phyloP scores from a whole-genome alignment of 2,888 invertebrate species.

The Pasiphila rectangulata region DNA sequence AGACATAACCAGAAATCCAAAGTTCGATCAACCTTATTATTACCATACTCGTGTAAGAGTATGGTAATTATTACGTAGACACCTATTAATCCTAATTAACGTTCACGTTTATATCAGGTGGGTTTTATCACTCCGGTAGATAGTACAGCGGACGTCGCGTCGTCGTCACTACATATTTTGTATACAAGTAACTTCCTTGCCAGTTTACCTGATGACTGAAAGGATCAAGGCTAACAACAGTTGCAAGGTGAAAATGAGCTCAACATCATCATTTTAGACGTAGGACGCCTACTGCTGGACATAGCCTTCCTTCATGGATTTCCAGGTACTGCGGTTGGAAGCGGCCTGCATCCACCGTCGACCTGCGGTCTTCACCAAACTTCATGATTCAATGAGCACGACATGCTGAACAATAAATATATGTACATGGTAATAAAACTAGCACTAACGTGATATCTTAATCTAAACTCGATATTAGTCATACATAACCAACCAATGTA shows the following conservation, averaged over 20 bases:
- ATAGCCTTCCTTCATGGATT: too few relatives aligned
- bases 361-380: too few relatives aligned
- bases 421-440: slow-evolving; percentile 1
- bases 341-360: too few relatives aligned
- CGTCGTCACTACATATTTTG: slow-evolving; percentile 6
- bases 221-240: slow-evolving; percentile 23
- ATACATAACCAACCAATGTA: too few relatives aligned
- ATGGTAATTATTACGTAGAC: slow-evolving; percentile 13
- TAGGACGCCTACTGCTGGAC: too few relatives aligned
- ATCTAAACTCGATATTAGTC: too few relatives aligned
- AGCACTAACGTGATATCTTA: too few relatives aligned
- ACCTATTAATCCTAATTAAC: slow-evolving; percentile 14
- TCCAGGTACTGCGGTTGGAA: too few relatives aligned
- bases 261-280: too few relatives aligned
- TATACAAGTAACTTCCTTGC: slow-evolving; percentile 11
- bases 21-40: slow-evolving; percentile 2
- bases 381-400: not conserved
- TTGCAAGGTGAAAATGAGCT: slow-evolving; percentile 17
- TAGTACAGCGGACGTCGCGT: not conserved
- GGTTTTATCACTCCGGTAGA: slow-evolving; percentile 17
- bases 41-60: not conserved
- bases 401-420: not conserved
- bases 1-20: not conserved
- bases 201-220: slow-evolving; percentile 4
- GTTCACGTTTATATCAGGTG: slow-evolving; percentile 15